phyloP scores from a whole-genome alignment of 2,797 vertebrate genomes.

The Myripristis jacobus region DNA sequence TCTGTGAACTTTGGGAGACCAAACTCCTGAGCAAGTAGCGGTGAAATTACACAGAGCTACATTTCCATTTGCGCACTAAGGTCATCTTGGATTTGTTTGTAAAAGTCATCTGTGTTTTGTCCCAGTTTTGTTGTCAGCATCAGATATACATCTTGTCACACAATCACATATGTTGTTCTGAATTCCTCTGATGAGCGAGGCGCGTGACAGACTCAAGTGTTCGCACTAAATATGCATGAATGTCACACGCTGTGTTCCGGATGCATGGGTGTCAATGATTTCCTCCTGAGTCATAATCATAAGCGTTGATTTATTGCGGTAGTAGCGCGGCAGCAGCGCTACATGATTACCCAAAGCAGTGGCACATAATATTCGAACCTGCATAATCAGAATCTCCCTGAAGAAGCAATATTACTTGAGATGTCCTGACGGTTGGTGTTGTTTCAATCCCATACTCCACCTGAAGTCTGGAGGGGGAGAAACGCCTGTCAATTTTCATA shows the following conservation, averaged over 20 bases:
- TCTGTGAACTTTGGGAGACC: no score
- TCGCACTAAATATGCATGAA: slow-evolving; percentile 64
- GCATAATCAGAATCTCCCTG: slow-evolving; percentile 67
- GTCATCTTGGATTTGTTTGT: slow-evolving; percentile 43
- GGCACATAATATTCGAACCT: slow-evolving; percentile 69
- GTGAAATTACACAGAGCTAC: neutral
- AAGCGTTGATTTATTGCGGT: slow-evolving; percentile 76
- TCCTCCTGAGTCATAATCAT: slow-evolving; percentile 72
- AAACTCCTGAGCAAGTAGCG: no score
- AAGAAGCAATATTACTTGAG: slow-evolving; percentile 72
- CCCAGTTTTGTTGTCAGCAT: slow-evolving; percentile 5
- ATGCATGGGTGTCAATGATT: slow-evolving; percentile 66
- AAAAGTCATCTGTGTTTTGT: slow-evolving; percentile 62
- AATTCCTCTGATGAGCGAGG: slow-evolving; percentile 31
- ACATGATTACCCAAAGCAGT: slow-evolving; percentile 70
- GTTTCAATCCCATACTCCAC: slow-evolving; percentile 66
- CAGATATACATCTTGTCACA: slow-evolving; percentile 57
- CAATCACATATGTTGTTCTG: slow-evolving; percentile 35
- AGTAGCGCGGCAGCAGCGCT: slow-evolving; percentile 41
- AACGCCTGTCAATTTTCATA: slow-evolving; percentile 77
- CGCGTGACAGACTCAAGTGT: slow-evolving; percentile 11
- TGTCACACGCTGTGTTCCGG: slow-evolving; percentile 39
- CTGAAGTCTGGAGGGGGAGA: slow-evolving; percentile 66
- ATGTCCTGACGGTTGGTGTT: slow-evolving; percentile 58
- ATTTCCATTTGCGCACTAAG: slow-evolving; percentile 52